Evolutionary conservation across 1,140 invertebrate genomes (phyloP).

Genomic region (Formica exsecta): DNA sequence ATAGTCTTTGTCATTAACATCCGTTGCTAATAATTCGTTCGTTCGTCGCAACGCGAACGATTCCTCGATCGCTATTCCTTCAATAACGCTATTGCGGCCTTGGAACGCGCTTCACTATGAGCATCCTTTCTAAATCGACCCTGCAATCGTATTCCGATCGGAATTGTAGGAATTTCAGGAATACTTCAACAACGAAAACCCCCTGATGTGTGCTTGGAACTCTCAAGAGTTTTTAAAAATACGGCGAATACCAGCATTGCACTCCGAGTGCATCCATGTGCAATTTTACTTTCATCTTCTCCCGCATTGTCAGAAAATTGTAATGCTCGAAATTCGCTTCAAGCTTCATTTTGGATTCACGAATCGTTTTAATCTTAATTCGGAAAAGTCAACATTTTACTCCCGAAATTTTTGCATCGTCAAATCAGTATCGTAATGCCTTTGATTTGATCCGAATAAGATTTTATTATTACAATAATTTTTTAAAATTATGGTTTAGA

Average conservation of each 20-base stretch:
- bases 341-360: slow-evolving; percentile 26
- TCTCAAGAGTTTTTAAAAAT: slow-evolving; percentile 68
- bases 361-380: slow-evolving; percentile 1
- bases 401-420: not conserved
- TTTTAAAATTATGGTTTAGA: not conserved
- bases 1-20: slow-evolving; percentile 31
- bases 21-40: slow-evolving; percentile 22
- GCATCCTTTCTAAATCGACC: slow-evolving; percentile 69
- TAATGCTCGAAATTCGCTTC: slow-evolving; percentile 35
- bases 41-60: not conserved
- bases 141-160: slow-evolving; percentile 66
- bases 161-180: slow-evolving; percentile 59
- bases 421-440: not conserved
- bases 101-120: slow-evolving; percentile 58
- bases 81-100: slow-evolving; percentile 66
- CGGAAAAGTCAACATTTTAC: not conserved
- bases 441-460: slow-evolving; percentile 16
- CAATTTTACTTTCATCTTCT: slow-evolving; percentile 45
- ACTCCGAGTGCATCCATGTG: slow-evolving; percentile 13
- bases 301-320: not conserved
- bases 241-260: slow-evolving; percentile 15
- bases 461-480: not conserved
- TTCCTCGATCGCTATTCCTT: slow-evolving; percentile 53
- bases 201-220: not conserved
- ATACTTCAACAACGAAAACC: slow-evolving; percentile 43